A percentile compares a stretch with the other conserved stretches of the same genome.
Evolutionary conservation across 2,797 vertebrate genomes (phyloP).

Genomic region (Microchirus variegatus): DNA sequence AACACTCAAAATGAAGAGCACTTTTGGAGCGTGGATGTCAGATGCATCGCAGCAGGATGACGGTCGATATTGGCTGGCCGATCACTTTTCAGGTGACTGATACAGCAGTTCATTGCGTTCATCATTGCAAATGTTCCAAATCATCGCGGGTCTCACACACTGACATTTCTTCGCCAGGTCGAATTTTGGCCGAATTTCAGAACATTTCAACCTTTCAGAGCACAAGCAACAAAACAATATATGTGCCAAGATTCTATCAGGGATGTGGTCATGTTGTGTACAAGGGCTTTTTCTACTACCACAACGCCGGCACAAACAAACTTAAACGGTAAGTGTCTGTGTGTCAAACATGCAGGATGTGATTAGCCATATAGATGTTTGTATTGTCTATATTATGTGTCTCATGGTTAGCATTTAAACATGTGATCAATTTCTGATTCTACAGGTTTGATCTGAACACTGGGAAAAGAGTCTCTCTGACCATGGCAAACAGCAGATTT

Average conservation of each 20-base stretch:
- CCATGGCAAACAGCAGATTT: constrained; percentile 82
- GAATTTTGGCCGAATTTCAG: constrained; percentile 80
- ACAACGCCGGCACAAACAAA: constrained; percentile 83
- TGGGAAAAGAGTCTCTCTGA: constrained; percentile 61
- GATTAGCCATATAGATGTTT: background rate
- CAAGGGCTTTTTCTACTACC: constrained; percentile 87
- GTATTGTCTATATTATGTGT: background rate
- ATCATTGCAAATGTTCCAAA: background rate
- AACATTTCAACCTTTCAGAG: constrained; percentile 75
- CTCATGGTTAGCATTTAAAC: background rate
- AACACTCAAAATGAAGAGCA: constrained; percentile 75
- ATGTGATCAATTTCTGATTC: constrained; percentile 30
- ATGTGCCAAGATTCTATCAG: constrained; percentile 80
- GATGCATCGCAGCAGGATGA: constrained; percentile 80
- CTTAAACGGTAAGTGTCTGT: constrained; percentile 84
- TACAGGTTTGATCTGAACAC: constrained; percentile 83
- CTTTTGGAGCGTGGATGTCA: constrained; percentile 89
- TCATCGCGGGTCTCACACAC: constrained; percentile 1
- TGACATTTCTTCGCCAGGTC: constrained; percentile 73
- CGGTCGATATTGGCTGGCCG: constrained; percentile 85
- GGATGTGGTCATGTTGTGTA: constrained; percentile 89
- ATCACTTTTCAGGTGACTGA: constrained; percentile 89
- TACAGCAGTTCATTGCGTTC: too few species aligned
- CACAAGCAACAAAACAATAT: constrained; percentile 66
- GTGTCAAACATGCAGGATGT: background rate